Evolutionary conservation across 2,113 vertebrate species (phyloP).

Genomic region (Dromiciops gliroides): DNA sequence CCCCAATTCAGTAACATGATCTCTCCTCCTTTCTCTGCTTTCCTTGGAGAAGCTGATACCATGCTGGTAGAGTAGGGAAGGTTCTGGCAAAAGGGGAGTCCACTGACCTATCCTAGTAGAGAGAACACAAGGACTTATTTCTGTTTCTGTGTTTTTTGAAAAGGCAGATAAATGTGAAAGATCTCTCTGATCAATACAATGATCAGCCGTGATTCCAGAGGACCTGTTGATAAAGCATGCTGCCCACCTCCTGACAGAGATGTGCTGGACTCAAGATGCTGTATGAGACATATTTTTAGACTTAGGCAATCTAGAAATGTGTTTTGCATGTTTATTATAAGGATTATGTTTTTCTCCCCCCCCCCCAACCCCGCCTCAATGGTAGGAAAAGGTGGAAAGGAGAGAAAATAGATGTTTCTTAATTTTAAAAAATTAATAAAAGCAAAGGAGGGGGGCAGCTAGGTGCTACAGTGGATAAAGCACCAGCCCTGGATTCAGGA

Average conservation of each 20-base stretch:
- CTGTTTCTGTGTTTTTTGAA: neutral
- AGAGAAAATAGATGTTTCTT: neutral
- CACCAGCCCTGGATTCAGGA: neutral
- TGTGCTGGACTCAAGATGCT: neutral
- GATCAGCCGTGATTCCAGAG: neutral
- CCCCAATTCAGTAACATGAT: neutral
- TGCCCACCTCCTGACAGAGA: neutral
- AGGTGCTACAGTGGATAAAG: no score
- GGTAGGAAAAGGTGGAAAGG: neutral
- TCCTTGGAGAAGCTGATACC: neutral
- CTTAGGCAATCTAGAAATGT: neutral
- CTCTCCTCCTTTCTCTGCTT: neutral
- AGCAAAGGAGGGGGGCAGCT: neutral
- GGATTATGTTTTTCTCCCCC: neutral
- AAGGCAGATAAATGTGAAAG: neutral
- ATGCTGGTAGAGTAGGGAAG: neutral
- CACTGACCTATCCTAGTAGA: neutral
- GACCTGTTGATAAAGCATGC: neutral
- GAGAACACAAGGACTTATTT: neutral
- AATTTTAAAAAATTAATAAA: neutral
- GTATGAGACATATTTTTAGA: neutral
- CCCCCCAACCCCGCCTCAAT: neutral
- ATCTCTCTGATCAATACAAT: neutral
- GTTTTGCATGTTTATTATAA: neutral
- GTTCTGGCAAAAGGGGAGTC: neutral